Evolutionary conservation across 2,113 vertebrate species (phyloP).

Genomic region (Glaucidium brasilianum): DNA sequence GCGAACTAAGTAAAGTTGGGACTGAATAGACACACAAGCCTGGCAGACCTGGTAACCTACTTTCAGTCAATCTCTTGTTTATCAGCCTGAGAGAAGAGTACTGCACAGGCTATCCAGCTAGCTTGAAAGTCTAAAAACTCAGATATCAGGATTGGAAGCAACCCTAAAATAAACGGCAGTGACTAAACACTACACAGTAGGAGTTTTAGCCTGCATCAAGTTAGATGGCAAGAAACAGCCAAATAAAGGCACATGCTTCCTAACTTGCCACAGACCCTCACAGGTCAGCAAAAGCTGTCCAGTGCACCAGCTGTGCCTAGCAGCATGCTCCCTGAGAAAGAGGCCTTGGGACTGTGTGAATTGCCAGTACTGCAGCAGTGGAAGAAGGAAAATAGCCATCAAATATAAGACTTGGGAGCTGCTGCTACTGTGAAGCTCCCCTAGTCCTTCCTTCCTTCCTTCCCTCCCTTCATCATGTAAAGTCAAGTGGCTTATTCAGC

Average conservation of each 20-base stretch:
- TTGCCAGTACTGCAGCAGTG: not conserved
- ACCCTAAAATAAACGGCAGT: not conserved
- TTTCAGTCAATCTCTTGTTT: not conserved
- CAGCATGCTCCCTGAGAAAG: not conserved
- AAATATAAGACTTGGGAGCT: not conserved
- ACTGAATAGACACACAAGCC: not conserved
- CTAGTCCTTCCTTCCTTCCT: not conserved
- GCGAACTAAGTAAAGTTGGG: not conserved
- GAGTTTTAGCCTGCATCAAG: not conserved
- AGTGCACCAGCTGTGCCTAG: not conserved
- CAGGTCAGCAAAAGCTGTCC: not conserved
- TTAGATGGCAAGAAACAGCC: not conserved
- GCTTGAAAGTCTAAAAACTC: not conserved
- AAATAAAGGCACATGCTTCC: not conserved
- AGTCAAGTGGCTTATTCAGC: not conserved
- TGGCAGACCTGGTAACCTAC: not conserved
- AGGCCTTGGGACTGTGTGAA: accelerated
- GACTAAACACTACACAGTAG: not conserved
- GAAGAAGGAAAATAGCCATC: not conserved
- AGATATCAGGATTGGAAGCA: not conserved
- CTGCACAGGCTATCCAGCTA: not conserved
- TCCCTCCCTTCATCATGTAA: not conserved
- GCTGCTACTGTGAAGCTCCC: not conserved
- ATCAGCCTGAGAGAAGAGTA: not conserved
- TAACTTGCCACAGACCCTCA: not conserved